Conservation (phyloP, 2,888 invertebrate genomes). For the Apotomis turbidana region DNA sequence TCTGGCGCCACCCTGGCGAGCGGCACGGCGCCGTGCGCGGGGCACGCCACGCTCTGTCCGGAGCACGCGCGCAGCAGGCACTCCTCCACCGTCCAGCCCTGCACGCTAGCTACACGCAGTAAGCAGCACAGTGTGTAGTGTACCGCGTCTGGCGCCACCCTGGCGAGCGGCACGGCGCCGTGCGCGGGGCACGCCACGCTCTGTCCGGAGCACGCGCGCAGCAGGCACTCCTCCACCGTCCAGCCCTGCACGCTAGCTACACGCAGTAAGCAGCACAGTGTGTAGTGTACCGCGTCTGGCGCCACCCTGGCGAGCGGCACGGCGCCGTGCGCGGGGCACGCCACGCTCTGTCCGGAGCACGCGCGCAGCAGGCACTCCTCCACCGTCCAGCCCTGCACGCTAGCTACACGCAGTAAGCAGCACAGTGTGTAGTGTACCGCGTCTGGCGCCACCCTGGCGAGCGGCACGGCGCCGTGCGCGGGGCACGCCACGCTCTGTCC, state of each 20-base stretch:
- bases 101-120: too few species aligned
- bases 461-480: conserved; percentile 88
- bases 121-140: too few species aligned
- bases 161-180: conserved; percentile 87
- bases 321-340: conserved; percentile 92
- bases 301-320: conserved; percentile 91
- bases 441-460: conserved; percentile 95
- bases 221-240: conserved; percentile 98
- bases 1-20: conserved; percentile 96
- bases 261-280: too few species aligned
- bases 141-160: conserved; percentile 96
- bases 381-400: conserved; percentile 97
- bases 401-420: too few species aligned
- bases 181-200: conserved; percentile 90
- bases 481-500: conserved; percentile 87
- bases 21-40: conserved; percentile 89
- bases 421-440: conserved; percentile 78
- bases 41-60: conserved; percentile 86
- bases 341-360: conserved; percentile 85
- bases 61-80: conserved; percentile 95
- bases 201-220: conserved; percentile 89
- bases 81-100: conserved; percentile 98
- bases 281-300: conserved; percentile 89
- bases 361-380: conserved; percentile 97
- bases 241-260: too few species aligned